Conservation (phyloP, 2,888 invertebrate genomes). For the Cylloceria caligata region DNA sequence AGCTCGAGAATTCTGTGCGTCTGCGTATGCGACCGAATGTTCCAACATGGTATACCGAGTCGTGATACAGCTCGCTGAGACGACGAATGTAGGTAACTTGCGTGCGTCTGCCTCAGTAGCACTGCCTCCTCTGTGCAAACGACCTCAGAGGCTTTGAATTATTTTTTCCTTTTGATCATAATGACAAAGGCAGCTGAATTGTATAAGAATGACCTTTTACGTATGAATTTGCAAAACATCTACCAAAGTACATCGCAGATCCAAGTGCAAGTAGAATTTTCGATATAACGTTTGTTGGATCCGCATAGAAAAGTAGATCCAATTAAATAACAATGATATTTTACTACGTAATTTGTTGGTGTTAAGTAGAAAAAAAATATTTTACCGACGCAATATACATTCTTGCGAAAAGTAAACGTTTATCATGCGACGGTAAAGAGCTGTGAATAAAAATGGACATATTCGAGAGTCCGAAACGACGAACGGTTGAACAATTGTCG, state of each 20-base stretch:
- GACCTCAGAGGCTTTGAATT: conserved; percentile 42
- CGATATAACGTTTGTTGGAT: too few relatives aligned
- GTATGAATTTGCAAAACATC: too few relatives aligned
- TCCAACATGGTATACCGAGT: conserved; percentile 2
- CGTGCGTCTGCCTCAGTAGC: conserved; percentile 13
- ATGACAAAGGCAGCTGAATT: neutral
- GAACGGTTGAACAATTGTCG: too few relatives aligned
- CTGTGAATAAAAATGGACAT: too few relatives aligned
- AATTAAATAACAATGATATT: neutral
- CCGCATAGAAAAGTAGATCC: neutral
- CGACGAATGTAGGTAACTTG: conserved; percentile 57
- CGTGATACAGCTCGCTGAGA: conserved; percentile 46
- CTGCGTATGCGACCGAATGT: conserved; percentile 49
- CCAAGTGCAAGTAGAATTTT: too few relatives aligned
- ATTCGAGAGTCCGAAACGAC: too few relatives aligned
- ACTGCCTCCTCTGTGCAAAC: conserved; percentile 7
- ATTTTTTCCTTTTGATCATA: conserved; percentile 27
- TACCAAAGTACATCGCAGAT: too few relatives aligned
- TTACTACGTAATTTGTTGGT: too few relatives aligned
- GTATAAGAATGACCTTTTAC: neutral
- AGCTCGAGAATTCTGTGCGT: conserved; percentile 51
- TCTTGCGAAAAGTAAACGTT: too few relatives aligned
- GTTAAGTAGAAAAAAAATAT: neutral
- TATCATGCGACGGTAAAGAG: too few relatives aligned
- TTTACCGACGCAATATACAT: too few relatives aligned